Percentiles rank a stretch among this genome's conserved stretches.
phyloP scores from a whole-genome alignment of 2,888 invertebrate species.

The Sclerodermus sp. region DNA sequence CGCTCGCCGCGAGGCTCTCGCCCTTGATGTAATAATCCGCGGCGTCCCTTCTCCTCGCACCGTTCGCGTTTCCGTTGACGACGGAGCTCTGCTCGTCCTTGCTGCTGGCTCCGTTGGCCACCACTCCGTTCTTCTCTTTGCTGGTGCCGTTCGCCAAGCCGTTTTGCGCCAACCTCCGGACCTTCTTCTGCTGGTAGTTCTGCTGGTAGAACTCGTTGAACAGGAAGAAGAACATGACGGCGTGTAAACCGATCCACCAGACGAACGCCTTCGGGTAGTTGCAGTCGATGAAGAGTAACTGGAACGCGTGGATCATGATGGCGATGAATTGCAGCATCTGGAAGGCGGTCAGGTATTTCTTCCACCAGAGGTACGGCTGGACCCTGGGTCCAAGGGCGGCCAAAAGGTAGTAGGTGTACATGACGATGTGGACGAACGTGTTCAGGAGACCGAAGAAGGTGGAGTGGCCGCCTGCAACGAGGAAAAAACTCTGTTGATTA shows the following conservation, averaged over 20 bases:
- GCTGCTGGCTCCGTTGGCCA: conserved; percentile 4
- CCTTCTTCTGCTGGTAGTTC: conserved; percentile 62
- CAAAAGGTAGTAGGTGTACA: conserved; percentile 93
- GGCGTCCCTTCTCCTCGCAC: conserved; percentile 48
- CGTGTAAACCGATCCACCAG: conserved; percentile 96
- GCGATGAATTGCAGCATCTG: conserved; percentile 92
- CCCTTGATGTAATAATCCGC: conserved; percentile 62
- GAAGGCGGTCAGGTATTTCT: conserved; percentile 87
- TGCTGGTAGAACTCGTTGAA: conserved; percentile 93
- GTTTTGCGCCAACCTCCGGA: conserved; percentile 37
- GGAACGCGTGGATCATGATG: conserved; percentile 91
- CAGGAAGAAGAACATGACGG: conserved; percentile 93
- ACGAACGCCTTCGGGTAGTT: conserved; percentile 92
- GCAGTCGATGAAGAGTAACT: conserved; percentile 87
- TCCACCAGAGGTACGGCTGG: conserved; percentile 93
- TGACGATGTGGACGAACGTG: conserved; percentile 95
- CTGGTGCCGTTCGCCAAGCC: conserved; percentile 38
- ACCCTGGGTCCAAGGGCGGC: conserved; percentile 87
- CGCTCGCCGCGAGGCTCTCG: conserved; percentile 51
- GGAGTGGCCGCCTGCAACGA: conserved; percentile 78
- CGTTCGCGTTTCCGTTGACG: conserved; percentile 7
- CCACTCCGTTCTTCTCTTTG: conserved; percentile 26
- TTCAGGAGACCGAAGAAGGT: conserved; percentile 94
- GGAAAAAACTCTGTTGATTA: too few relatives aligned
- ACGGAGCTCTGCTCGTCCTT: conserved; percentile 12